Evolutionary conservation across 2,113 vertebrate species (phyloP).

Genomic region (Cavia porcellus): DNA sequence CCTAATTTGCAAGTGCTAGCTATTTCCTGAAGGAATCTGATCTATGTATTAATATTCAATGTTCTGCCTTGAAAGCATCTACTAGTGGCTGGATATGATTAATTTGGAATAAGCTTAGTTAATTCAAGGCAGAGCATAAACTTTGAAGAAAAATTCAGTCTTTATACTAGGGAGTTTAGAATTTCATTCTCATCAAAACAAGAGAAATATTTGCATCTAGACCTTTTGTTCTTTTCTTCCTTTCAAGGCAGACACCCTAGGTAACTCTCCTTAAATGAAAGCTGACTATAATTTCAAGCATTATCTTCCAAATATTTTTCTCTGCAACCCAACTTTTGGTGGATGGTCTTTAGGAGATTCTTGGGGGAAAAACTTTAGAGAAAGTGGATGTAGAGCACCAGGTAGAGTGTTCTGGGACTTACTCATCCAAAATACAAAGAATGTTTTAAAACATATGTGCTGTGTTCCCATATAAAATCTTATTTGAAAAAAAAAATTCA

Average conservation of each 20-base stretch:
- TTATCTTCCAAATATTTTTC: background rate
- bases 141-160: background rate
- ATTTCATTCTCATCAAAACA: background rate
- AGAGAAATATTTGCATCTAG: background rate
- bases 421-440: background rate
- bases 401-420: background rate
- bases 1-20: background rate
- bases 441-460: background rate
- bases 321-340: background rate
- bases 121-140: background rate
- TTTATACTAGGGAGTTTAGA: background rate
- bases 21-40: background rate
- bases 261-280: background rate
- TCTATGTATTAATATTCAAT: background rate
- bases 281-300: background rate
- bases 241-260: background rate
- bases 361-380: background rate
- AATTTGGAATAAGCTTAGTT: background rate
- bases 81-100: conserved; percentile 22
- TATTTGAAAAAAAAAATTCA: background rate
- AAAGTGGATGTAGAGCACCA: background rate
- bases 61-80: background rate
- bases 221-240: background rate
- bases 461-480: background rate
- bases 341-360: background rate